Percentiles rank a stretch among this genome's conserved stretches.
Conservation (phyloP, 2,888 invertebrate species). For the Cephus rjabovi region DNA sequence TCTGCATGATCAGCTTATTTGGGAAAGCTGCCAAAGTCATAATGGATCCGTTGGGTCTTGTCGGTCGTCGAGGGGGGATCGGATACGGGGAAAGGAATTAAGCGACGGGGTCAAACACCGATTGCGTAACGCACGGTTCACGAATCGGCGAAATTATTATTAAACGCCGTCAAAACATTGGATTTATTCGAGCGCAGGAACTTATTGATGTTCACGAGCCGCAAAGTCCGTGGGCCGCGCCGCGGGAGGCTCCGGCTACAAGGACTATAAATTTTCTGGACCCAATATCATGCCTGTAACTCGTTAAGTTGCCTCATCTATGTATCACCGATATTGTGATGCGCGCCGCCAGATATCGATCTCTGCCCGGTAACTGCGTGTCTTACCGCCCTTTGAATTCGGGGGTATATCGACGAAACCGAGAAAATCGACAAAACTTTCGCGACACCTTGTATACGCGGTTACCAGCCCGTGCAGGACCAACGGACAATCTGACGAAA, state of each 20-base stretch:
- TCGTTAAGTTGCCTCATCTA: constrained; percentile 49
- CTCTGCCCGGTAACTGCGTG: constrained; percentile 19
- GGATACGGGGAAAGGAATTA: too few species aligned
- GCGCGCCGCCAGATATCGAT: constrained; percentile 33
- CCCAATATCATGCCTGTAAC: constrained; percentile 59
- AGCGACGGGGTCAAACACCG: constrained; percentile 15
- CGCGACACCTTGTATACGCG: background rate
- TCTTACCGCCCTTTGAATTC: background rate
- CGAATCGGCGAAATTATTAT: constrained; percentile 57
- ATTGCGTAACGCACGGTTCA: constrained; percentile 40
- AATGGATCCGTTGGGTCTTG: background rate
- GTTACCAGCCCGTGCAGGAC: too few species aligned
- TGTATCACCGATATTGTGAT: constrained; percentile 39
- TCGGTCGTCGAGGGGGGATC: too few species aligned
- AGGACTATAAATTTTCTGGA: constrained; percentile 57
- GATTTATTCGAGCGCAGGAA: constrained; percentile 57
- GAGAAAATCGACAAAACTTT: background rate
- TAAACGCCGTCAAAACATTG: constrained; percentile 58
- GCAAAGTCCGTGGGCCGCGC: constrained; percentile 47
- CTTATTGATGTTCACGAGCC: constrained; percentile 54
- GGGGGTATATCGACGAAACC: background rate
- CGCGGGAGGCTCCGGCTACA: constrained; percentile 53
- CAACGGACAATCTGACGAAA: too few species aligned
- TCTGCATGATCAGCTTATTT: background rate
- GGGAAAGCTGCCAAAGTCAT: background rate